Evolutionary conservation across 2,888 invertebrate genomes (phyloP), one percentile per base, ranked within the genome.

Genomic region (Mesoligia furuncula): DNA sequence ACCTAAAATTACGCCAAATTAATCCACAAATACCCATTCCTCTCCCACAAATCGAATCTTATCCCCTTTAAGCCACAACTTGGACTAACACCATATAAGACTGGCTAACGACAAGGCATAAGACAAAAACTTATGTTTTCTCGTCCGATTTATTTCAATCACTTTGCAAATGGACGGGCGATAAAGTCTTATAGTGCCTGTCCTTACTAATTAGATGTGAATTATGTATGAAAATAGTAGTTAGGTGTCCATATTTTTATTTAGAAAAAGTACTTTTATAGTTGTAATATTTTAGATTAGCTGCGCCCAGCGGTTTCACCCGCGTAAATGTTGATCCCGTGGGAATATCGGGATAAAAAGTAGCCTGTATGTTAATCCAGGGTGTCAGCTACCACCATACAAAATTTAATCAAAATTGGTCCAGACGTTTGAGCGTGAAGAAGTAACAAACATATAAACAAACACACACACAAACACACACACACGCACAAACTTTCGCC

Each of bases 91-190:
- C 83, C 86, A 57, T 85, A 87, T 78, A 83, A 11, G 80, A 48
- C 73, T 24, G 27, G 9, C 69, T 75, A 78, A 76, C 85, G 80
- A 87, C 75, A 74, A 17, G 67, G 57, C 71, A 59, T 73, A 70
- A 77, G 65, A 71, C 66, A 87, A 86, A 85, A 86, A 88, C 68
- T 27, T 0, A 51, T 67, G 81, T 79, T 83, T 79, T 75, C 36
- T 68, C 81, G 73, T 66, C 84, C 84, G 90, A 92, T 92, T 93
- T 93, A 92, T 91, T 90, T 88, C 90, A 89, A 92, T 90, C 87
- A 86, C 89, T 85, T 71, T 68, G 83, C 77, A 84, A 89, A 90
- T 87, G 87, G 85, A 71, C 76, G 68, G 65, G 27, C 74, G 73
- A 88, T 85, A 85, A 87, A 85, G 64, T 48, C 80, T 80, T 81